Conservation (phyloP, 1,140 invertebrate genomes). For the Spodoptera litura region DNA sequence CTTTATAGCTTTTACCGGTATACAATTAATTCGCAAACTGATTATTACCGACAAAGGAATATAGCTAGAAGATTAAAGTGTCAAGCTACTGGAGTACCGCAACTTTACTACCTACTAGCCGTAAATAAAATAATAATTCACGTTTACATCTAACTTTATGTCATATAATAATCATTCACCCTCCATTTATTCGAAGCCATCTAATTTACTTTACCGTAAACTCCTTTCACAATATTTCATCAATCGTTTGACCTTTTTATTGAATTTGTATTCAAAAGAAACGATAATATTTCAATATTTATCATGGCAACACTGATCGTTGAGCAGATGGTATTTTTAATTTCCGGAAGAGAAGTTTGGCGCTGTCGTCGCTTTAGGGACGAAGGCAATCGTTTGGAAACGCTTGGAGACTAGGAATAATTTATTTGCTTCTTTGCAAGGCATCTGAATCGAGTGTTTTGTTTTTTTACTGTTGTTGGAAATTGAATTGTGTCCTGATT, state of each 20-base stretch:
- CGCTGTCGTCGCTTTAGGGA: constrained; percentile 5
- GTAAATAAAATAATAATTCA: not conserved
- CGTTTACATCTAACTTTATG: not conserved
- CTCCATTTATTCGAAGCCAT: not conserved
- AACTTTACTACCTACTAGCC: too few relatives aligned
- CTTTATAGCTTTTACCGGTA: too few relatives aligned
- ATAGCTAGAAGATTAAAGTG: too few relatives aligned
- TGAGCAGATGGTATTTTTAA: constrained; percentile 51
- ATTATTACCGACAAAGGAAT: too few relatives aligned
- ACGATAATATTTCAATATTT: constrained; percentile 45
- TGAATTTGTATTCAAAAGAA: constrained; percentile 36
- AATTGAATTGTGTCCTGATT: not conserved
- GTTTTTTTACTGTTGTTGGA: not conserved
- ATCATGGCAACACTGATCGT: constrained; percentile 38
- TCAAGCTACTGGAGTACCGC: too few relatives aligned
- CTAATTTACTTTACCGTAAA: constrained; percentile 1
- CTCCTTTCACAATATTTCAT: constrained; percentile 11
- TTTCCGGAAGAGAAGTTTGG: constrained; percentile 45
- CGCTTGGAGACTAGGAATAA: constrained; percentile 29
- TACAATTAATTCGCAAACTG: too few relatives aligned
- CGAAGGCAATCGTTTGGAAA: constrained; percentile 46
- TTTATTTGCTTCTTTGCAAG: constrained; percentile 48
- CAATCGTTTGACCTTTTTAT: constrained; percentile 32
- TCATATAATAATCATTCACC: not conserved
- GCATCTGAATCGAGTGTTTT: constrained; percentile 26